Evolutionary conservation across 1,140 invertebrate genomes (phyloP), one percentile per base, ranked within the genome.

Genomic region (Halictus rubicundus): DNA sequence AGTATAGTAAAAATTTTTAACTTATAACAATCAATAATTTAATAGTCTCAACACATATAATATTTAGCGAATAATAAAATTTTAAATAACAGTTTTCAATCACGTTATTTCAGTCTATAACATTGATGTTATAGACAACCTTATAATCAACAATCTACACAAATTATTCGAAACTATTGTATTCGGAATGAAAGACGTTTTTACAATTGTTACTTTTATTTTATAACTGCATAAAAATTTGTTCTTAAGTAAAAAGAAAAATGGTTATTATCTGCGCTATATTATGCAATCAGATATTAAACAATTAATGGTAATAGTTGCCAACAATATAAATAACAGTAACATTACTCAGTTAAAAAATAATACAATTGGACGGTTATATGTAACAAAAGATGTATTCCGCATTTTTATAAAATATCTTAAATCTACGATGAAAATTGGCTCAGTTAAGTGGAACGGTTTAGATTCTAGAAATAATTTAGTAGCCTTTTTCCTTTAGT

Each of bases 281-380:
- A 16, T 32, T 21, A 46, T 23, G 60, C n/a, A 68, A 69, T 60
- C 63, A 74, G 12, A 60, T 74, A 65, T 68, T 68, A 74, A 32
- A 52, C 65, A 78, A 79, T 68, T 72, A 70, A 61, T 69, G 37
- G 46, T 77, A 81, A 68, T 37, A 75, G 71, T 59, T 73, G n/a
- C 32, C 75, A 86, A 85, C 63, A 81, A 25, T 78, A 82, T 60
- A 81, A 81, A 69, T 76, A 78, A 82, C 75, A 78, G 49, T 78
- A 64, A 76, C 19, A 64, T 64, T 65, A 78, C 69, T 69, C 14
- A 32, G 65, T 78, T 69, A 79, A 78, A 81, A 82, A 87, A 76
- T 86, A 82, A 86, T 82, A 65, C 71, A 74, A 86, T 52, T 88
- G 87, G 84, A 89, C 86, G 87, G 84, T 83, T 81, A 61, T 71